Percentiles rank a stretch among this genome's conserved stretches.
Evolutionary conservation across 2,113 vertebrate genomes (phyloP).

Genomic region (Rhineura floridana): DNA sequence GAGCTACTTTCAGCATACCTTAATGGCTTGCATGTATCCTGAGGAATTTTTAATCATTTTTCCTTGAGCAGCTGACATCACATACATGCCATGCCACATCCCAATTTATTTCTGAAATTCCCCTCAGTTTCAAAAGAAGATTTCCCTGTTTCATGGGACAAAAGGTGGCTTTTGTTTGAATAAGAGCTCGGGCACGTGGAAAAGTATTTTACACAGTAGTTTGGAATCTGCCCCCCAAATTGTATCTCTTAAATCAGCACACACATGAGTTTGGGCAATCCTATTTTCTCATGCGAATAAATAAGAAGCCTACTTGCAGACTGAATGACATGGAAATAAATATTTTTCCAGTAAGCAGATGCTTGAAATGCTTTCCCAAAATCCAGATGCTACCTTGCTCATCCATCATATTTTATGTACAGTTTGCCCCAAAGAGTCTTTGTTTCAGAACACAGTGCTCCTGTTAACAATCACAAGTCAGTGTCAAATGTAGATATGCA

Average conservation of each 20-base stretch:
- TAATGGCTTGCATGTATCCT: not conserved
- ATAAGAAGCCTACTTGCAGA: not conserved
- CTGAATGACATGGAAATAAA: not conserved
- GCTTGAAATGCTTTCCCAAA: not conserved
- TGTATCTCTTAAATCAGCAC: not conserved
- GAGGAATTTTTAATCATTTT: not conserved
- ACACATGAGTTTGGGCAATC: not conserved
- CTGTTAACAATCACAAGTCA: not conserved
- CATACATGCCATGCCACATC: not conserved
- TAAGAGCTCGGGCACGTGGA: not conserved
- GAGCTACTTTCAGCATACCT: not conserved
- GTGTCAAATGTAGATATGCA: not conserved
- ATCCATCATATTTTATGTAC: not conserved
- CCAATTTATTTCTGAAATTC: not conserved
- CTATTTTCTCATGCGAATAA: not conserved
- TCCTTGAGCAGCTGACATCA: not conserved
- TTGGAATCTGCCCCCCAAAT: not conserved
- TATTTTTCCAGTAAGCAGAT: slow-evolving; percentile 1
- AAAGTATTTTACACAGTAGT: not conserved
- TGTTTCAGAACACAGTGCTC: slow-evolving; percentile 3
- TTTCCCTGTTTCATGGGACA: not conserved
- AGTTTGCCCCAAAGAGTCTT: not conserved
- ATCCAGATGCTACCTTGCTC: slow-evolving; percentile 13
- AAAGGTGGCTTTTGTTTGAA: not conserved
- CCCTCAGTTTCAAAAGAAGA: not conserved